Evolutionary conservation across 2,888 invertebrate genomes (phyloP).

Genomic region (Cantharis rustica): DNA sequence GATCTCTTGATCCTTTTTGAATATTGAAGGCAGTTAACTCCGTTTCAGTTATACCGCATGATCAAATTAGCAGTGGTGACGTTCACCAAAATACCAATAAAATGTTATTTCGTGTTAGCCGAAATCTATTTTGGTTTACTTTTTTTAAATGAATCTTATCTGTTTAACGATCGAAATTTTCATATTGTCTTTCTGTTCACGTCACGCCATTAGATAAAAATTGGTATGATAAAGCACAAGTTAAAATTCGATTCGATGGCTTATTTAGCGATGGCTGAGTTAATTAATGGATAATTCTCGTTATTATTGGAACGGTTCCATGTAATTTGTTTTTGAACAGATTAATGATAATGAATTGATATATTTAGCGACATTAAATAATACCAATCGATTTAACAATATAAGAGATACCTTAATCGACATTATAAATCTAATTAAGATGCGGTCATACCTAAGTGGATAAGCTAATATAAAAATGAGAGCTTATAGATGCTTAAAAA

Average conservation of each 20-base stretch:
- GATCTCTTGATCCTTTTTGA: no score
- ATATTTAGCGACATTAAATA: neutral
- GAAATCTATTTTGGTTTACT: no score
- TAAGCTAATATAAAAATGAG: neutral
- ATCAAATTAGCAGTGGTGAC: no score
- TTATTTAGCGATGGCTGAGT: neutral
- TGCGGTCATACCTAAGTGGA: neutral
- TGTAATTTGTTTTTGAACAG: slow-evolving; percentile 2
- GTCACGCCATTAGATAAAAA: neutral
- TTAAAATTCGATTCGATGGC: neutral
- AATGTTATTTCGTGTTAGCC: no score
- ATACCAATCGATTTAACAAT: neutral
- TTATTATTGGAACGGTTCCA: neutral
- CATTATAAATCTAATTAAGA: neutral
- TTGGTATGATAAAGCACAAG: neutral
- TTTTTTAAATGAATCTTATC: no score
- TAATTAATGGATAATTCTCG: neutral
- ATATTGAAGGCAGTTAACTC: no score
- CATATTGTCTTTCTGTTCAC: neutral
- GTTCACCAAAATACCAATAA: no score
- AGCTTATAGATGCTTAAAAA: neutral
- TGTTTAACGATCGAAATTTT: no score
- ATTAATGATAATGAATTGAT: slow-evolving; percentile 1
- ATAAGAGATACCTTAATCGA: neutral
- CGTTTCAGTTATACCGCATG: no score